phyloP scores from a whole-genome alignment of 2,888 invertebrate species.

The Drosophila fungiperda region DNA sequence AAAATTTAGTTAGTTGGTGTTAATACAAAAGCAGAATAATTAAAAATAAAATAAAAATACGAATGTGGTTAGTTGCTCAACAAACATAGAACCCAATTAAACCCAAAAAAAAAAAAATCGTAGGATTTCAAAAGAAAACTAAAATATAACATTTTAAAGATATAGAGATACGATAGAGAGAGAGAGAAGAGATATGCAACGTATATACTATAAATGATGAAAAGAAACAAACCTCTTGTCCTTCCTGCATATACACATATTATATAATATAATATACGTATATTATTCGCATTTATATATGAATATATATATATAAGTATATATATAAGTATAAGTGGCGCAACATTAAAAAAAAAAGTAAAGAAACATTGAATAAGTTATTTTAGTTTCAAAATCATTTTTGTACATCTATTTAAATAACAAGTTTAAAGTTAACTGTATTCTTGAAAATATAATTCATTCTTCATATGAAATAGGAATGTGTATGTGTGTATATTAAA shows the following conservation, averaged over 20 bases:
- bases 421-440: slow-evolving; percentile 7
- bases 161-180: slow-evolving; percentile 11
- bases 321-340: slow-evolving; percentile 16
- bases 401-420: slow-evolving; percentile 12
- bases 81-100: background rate
- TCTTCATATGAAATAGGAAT: slow-evolving; percentile 14
- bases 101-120: background rate
- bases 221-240: slow-evolving; percentile 88
- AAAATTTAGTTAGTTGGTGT: slow-evolving; percentile 24
- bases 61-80: background rate
- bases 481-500: slow-evolving; percentile 11
- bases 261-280: slow-evolving; percentile 35
- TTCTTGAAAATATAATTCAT: slow-evolving; percentile 21
- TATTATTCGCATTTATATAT: slow-evolving; percentile 16
- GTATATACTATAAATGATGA: slow-evolving; percentile 68
- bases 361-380: slow-evolving; percentile 72
- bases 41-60: background rate
- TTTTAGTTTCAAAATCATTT: slow-evolving; percentile 52
- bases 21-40: slow-evolving; percentile 12
- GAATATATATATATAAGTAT: slow-evolving; percentile 7
- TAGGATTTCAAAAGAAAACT: background rate
- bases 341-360: slow-evolving; percentile 59
- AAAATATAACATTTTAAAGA: slow-evolving; percentile 3
- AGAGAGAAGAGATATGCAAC: slow-evolving; percentile 51
- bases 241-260: slow-evolving; percentile 85